A percentile compares a stretch with the other conserved stretches of the same genome.
Conservation (phyloP, 2,113 vertebrate genomes). For the Phoxinus phoxinus region DNA sequence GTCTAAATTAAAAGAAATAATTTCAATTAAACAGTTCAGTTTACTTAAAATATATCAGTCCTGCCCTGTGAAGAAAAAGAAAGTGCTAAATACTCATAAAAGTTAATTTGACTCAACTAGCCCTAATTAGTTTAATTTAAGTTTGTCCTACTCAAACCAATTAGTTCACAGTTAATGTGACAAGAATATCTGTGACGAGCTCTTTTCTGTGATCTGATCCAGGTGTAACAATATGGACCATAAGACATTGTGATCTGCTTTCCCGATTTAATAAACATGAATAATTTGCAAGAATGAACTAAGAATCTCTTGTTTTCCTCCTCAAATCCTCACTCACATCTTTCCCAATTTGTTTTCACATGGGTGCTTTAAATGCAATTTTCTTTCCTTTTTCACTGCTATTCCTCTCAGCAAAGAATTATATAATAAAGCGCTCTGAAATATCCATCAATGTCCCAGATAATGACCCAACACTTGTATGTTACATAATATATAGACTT, state of each 20-base stretch:
- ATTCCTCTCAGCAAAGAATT: background rate
- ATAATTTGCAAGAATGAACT: background rate
- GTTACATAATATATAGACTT: background rate
- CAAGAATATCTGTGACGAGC: background rate
- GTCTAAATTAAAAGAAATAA: too few relatives aligned
- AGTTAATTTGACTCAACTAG: too few relatives aligned
- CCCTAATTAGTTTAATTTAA: too few relatives aligned
- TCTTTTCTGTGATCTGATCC: background rate
- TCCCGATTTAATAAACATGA: background rate
- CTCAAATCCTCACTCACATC: background rate
- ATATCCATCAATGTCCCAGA: too few relatives aligned
- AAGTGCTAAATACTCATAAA: too few relatives aligned
- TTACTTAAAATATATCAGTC: too few relatives aligned
- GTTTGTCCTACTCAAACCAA: too few relatives aligned
- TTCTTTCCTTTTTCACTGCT: background rate
- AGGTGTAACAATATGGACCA: background rate
- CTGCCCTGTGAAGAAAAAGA: too few relatives aligned
- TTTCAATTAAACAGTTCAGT: too few relatives aligned
- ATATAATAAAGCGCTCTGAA: background rate
- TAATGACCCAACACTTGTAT: too few relatives aligned
- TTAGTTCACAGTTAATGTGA: too few relatives aligned
- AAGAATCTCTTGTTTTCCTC: background rate
- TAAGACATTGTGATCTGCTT: background rate
- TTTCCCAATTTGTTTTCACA: background rate
- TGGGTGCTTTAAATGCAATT: background rate